phyloP scores from a whole-genome alignment of 2,113 vertebrate genomes.

The Syngnathoides biaculeatus region DNA sequence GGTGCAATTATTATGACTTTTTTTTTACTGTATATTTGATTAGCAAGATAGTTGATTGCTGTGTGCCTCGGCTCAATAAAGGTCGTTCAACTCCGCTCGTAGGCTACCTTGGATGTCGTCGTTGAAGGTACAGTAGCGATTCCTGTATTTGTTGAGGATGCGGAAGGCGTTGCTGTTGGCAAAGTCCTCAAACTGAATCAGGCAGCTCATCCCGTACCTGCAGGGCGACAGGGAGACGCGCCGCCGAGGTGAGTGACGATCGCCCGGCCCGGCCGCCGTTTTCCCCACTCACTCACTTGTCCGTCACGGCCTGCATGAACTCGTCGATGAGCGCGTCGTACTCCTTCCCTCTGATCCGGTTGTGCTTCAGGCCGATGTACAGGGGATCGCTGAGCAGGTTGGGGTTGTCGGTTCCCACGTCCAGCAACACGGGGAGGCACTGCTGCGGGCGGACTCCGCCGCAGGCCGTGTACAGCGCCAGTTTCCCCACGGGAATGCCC shows the following conservation, averaged over 20 bases:
- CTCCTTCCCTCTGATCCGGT: conserved; percentile 84
- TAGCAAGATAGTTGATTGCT: too few relatives aligned
- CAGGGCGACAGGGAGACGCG: neutral
- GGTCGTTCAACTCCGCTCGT: neutral
- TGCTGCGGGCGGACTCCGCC: conserved; percentile 88
- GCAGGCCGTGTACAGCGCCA: conserved; percentile 95
- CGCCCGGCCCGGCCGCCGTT: too few relatives aligned
- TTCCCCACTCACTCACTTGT: conserved; percentile 83
- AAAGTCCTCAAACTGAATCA: conserved; percentile 98
- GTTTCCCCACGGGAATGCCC: conserved; percentile 96
- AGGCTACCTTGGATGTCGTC: conserved; percentile 93
- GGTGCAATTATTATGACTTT: too few relatives aligned
- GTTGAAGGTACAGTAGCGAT: conserved; percentile 91
- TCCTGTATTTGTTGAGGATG: conserved; percentile 92
- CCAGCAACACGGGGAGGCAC: conserved; percentile 93
- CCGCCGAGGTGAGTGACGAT: neutral
- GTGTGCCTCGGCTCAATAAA: neutral
- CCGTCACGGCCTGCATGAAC: conserved; percentile 94
- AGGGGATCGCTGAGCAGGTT: conserved; percentile 87
- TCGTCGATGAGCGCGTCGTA: conserved; percentile 94
- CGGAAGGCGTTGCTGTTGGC: conserved; percentile 94
- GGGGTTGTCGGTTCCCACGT: conserved; percentile 97
- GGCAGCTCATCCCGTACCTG: conserved; percentile 93
- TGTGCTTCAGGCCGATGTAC: conserved; percentile 96
- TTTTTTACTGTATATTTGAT: too few relatives aligned